Evolutionary conservation across 2,113 vertebrate genomes (phyloP).

Genomic region (Hippocampus mohnikei): DNA sequence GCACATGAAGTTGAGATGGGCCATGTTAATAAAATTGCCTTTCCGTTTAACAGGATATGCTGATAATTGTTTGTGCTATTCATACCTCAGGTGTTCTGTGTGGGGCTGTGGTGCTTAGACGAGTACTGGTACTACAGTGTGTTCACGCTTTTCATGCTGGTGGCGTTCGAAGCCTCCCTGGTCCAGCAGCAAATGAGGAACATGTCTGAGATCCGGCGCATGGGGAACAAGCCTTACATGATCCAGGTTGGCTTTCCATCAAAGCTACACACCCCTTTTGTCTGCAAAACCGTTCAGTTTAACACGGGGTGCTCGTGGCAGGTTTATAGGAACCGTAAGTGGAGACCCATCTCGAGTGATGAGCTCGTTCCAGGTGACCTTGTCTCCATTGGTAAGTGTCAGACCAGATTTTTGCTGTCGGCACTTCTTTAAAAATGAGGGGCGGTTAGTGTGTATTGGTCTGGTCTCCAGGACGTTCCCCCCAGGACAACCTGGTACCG

Average conservation of each 20-base stretch:
- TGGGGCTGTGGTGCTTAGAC: constrained; percentile 94
- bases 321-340: constrained; percentile 95
- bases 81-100: constrained; percentile 85
- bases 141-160: constrained; percentile 95
- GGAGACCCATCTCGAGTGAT: constrained; percentile 89
- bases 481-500: constrained; percentile 90
- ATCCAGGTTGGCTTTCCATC: constrained; percentile 79
- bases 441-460: background rate
- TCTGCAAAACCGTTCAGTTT: background rate
- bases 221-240: constrained; percentile 94
- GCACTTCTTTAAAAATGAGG: background rate
- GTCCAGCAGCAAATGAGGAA: constrained; percentile 97
- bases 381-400: constrained; percentile 84
- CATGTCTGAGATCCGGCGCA: constrained; percentile 90
- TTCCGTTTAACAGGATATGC: background rate
- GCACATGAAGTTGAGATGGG: background rate
- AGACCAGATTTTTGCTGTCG: background rate
- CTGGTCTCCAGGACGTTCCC: constrained; percentile 80
- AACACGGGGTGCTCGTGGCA: constrained; percentile 38
- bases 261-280: background rate
- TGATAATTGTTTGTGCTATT: background rate
- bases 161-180: constrained; percentile 92
- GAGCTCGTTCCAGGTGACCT: constrained; percentile 91
- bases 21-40: background rate
- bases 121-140: constrained; percentile 99